Conservation (phyloP, 2,888 invertebrate species). For the Cyaniris semiargus region DNA sequence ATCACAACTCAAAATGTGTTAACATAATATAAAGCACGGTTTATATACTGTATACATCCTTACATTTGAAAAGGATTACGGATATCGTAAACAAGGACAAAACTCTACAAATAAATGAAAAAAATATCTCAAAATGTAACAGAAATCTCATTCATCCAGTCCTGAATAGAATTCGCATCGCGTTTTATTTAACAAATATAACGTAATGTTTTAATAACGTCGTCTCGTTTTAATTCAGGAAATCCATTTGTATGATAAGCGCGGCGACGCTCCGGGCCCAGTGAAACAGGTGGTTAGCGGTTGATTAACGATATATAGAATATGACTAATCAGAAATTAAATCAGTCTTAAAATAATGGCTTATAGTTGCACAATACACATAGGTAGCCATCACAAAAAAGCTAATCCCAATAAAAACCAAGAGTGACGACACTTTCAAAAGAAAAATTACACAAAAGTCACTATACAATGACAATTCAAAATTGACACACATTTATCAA, state of each 20-base stretch:
- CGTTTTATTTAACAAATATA: conserved; percentile 27
- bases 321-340: background rate
- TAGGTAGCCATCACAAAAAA: too few species aligned
- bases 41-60: too few species aligned
- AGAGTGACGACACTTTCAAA: too few species aligned
- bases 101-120: background rate
- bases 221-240: conserved; percentile 50
- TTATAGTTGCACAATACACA: background rate
- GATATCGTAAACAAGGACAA: background rate
- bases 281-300: background rate
- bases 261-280: conserved; percentile 35
- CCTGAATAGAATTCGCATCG: conserved; percentile 14
- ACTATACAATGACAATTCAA: background rate
- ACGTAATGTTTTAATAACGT: conserved; percentile 30
- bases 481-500: conserved; percentile 31
- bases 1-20: background rate
- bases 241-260: conserved; percentile 64
- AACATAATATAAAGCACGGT: background rate
- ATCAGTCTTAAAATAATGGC: background rate
- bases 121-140: background rate
- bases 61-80: background rate
- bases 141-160: conserved; percentile 11
- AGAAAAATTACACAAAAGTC: background rate
- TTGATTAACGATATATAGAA: background rate
- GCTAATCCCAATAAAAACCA: too few species aligned